A percentile compares a stretch with the other conserved stretches of the same genome.
Evolutionary conservation across 30 jellyfish, hydroid and myxozoan genomes (phyloP).

Genomic region (Morbakka virulenta): DNA sequence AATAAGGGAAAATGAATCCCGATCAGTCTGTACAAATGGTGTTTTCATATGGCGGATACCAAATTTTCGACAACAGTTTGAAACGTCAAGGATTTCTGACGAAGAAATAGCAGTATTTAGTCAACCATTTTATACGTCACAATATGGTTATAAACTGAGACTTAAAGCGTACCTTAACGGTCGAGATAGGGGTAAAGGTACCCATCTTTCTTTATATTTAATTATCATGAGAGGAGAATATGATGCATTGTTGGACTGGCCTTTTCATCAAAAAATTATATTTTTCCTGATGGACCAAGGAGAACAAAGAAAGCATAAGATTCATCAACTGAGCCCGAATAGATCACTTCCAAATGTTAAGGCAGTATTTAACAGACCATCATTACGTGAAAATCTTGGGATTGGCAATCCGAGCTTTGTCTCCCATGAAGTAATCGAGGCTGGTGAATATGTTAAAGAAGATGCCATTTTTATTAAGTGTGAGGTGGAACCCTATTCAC

Average conservation of each 20-base stretch:
- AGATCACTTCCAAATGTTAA: conserved; percentile 90
- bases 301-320: conserved; percentile 83
- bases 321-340: conserved; percentile 94
- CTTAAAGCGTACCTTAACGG: conserved; percentile 87
- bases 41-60: conserved; percentile 72
- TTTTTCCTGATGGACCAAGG: conserved; percentile 85
- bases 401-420: conserved; percentile 97
- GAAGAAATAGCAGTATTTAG: conserved; percentile 89
- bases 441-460: conserved; percentile 75
- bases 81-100: conserved; percentile 74
- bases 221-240: conserved; percentile 94
- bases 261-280: conserved; percentile 85
- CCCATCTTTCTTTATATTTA: conserved; percentile 86
- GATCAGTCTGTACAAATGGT: conserved; percentile 90
- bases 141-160: conserved; percentile 82
- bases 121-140: conserved; percentile 94
- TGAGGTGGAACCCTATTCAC: conserved; percentile 66
- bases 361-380: conserved; percentile 92
- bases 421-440: conserved; percentile 85
- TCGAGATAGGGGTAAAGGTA: conserved; percentile 95
- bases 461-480: conserved; percentile 79
- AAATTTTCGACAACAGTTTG: conserved; percentile 81
- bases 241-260: conserved; percentile 92
- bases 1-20: conserved; percentile 82
- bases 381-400: conserved; percentile 81